Conservation (phyloP, 2,797 vertebrate genomes). For the Sebastes diploproa region DNA sequence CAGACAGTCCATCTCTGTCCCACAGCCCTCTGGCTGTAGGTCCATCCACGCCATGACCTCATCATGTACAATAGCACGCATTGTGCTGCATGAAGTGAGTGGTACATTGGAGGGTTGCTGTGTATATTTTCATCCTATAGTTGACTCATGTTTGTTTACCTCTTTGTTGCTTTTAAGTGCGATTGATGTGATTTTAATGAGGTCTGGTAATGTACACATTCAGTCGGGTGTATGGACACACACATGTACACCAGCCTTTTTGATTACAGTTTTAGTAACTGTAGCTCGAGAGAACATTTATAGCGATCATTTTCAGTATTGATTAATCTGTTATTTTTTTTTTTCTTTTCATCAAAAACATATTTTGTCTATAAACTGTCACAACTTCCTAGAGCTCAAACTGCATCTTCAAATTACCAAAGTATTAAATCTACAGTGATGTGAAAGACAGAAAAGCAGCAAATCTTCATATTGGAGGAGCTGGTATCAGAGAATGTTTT, state of each 20-base stretch:
- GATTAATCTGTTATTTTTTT: neutral
- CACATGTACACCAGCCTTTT: neutral
- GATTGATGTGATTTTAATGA: slow-evolving; percentile 47
- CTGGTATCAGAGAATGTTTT: neutral
- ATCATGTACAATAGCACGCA: slow-evolving; percentile 53
- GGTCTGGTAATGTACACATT: slow-evolving; percentile 17
- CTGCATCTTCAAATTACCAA: neutral
- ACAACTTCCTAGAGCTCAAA: neutral
- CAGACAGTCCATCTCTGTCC: slow-evolving; percentile 22
- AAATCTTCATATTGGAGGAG: neutral
- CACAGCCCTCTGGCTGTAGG: slow-evolving; percentile 26
- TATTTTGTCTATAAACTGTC: neutral
- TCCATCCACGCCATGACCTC: slow-evolving; percentile 55
- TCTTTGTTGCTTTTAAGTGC: slow-evolving; percentile 41
- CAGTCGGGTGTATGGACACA: neutral
- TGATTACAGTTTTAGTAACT: neutral
- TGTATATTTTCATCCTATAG: slow-evolving; percentile 6
- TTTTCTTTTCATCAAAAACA: neutral
- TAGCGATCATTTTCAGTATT: neutral
- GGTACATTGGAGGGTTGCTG: neutral
- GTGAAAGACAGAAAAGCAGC: neutral
- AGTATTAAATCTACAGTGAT: too few species aligned
- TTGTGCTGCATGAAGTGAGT: slow-evolving; percentile 44
- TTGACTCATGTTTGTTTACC: slow-evolving; percentile 45
- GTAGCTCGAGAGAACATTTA: neutral